A percentile compares a stretch with the other conserved stretches of the same genome.
phyloP scores from a whole-genome alignment of 2,113 vertebrate genomes.

The Uropsilus gracilis region DNA sequence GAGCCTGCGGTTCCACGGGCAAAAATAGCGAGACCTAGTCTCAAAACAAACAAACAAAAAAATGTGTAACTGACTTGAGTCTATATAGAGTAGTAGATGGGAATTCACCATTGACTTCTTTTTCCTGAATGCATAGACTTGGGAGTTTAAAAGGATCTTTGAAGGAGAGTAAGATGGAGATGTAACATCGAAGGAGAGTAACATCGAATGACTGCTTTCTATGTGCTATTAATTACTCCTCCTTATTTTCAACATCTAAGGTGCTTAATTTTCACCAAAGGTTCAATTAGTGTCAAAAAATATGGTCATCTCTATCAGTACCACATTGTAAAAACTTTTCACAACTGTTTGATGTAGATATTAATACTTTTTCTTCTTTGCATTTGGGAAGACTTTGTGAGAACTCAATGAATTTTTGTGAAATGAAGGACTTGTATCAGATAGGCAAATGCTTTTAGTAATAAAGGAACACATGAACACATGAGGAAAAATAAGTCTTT shows the following conservation, averaged over 20 bases:
- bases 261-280: neutral
- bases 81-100: neutral
- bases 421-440: neutral
- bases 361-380: neutral
- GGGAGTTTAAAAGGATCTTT: neutral
- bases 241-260: neutral
- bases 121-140: neutral
- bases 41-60: too few relatives aligned
- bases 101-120: neutral
- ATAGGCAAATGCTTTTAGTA: neutral
- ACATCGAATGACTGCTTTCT: neutral
- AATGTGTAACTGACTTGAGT: neutral
- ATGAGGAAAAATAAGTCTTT: neutral
- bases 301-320: neutral
- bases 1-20: too few relatives aligned
- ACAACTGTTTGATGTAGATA: neutral
- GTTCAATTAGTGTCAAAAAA: neutral
- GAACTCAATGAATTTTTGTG: constrained; percentile 1
- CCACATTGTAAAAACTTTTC: neutral
- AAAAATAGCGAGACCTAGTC: too few relatives aligned
- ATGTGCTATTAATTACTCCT: neutral
- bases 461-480: neutral
- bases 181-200: neutral
- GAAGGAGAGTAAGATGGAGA: neutral
- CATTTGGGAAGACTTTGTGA: neutral